Percentiles rank a stretch among this genome's conserved stretches.
Conservation (phyloP, 2,797 vertebrate genomes). For the Okamejei kenojei region DNA sequence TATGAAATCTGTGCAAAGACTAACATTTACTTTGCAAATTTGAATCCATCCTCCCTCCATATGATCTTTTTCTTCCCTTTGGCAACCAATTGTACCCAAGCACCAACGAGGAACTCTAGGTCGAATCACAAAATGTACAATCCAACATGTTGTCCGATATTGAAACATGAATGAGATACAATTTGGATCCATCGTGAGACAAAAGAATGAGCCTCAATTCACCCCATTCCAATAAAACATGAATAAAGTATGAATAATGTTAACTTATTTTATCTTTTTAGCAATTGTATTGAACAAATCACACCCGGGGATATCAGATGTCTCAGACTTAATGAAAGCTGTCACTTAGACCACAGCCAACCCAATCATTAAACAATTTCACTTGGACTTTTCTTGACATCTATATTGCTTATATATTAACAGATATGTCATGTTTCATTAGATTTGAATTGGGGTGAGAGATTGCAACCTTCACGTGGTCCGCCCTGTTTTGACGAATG, state of each 20-base stretch:
- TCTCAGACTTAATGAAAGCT: background rate
- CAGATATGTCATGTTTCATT: background rate
- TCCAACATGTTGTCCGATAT: background rate
- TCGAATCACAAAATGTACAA: background rate
- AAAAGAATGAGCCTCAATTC: background rate
- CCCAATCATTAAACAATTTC: conserved; percentile 9
- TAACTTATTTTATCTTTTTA: background rate
- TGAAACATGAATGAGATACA: background rate
- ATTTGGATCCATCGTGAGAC: background rate
- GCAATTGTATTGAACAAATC: background rate
- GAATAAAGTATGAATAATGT: background rate
- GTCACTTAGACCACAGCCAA: background rate
- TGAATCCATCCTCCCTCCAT: background rate
- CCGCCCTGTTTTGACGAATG: too few relatives aligned
- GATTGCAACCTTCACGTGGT: too few relatives aligned
- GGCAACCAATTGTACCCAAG: too few relatives aligned
- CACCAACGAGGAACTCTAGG: background rate
- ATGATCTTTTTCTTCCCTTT: background rate
- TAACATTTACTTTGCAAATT: background rate
- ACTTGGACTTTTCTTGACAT: background rate
- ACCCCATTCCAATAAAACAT: background rate
- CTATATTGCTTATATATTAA: background rate
- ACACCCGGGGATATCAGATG: background rate
- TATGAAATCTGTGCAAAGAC: background rate
- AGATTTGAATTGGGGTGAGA: too few relatives aligned